phyloP scores from a whole-genome alignment of 2,113 vertebrate species.

The Eupsittula cactorum region DNA sequence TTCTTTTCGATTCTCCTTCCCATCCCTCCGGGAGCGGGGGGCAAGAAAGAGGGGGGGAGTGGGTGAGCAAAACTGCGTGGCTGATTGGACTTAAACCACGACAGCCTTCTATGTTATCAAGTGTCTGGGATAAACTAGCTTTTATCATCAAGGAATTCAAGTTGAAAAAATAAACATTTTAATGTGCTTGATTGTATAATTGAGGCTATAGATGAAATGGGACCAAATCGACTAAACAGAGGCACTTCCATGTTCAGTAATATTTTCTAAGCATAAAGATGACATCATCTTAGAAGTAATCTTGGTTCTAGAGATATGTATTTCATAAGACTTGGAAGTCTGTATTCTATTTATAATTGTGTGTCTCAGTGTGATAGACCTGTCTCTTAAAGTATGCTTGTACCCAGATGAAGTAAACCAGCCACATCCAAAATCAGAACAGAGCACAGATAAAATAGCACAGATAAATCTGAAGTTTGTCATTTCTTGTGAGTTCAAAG shows the following conservation, averaged over 20 bases:
- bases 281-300: background rate
- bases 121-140: background rate
- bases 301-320: background rate
- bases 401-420: background rate
- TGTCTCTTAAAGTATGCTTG: background rate
- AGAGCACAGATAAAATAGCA: background rate
- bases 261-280: background rate
- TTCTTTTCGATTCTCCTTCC: too few species aligned
- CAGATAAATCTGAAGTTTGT: background rate
- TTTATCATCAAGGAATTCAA: background rate
- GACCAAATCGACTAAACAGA: background rate
- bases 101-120: background rate
- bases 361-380: background rate
- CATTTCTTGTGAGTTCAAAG: background rate
- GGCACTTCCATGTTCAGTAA: background rate
- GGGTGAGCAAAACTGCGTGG: too few species aligned
- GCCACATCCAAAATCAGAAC: background rate
- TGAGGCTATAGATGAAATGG: background rate
- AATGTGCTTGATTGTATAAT: background rate
- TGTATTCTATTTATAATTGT: background rate
- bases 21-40: too few species aligned
- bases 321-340: background rate
- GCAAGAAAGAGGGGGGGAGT: too few species aligned
- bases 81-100: too few species aligned
- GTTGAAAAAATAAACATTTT: background rate